A percentile compares a stretch with the other conserved stretches of the same genome.
Evolutionary conservation across 2,888 invertebrate genomes (phyloP).

Genomic region (Cerastis leucographa): DNA sequence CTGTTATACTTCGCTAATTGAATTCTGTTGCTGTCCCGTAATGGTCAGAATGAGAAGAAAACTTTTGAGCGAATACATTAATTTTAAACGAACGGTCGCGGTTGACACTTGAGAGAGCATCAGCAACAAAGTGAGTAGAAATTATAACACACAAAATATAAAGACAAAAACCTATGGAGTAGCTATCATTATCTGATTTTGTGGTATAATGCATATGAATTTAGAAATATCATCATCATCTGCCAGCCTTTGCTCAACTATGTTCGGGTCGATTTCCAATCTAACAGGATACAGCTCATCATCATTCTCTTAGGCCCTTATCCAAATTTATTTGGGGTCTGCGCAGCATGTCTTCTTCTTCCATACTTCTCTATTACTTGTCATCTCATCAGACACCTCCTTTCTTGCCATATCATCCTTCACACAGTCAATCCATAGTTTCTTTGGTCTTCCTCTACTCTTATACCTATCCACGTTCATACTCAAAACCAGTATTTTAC

Average conservation of each 20-base stretch:
- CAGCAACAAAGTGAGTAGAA: not conserved
- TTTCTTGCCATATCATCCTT: too few species aligned
- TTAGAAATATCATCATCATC: not conserved
- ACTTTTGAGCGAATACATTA: slow-evolving; percentile 34
- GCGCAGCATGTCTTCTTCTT: too few species aligned
- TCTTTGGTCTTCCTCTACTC: too few species aligned
- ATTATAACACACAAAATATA: not conserved
- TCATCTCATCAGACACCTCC: too few species aligned
- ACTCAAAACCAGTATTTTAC: not conserved
- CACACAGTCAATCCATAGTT: too few species aligned
- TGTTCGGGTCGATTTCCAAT: not conserved
- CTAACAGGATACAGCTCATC: too few species aligned
- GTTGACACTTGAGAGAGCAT: not conserved
- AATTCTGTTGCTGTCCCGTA: slow-evolving; percentile 25
- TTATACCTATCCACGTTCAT: too few species aligned
- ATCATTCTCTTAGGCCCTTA: too few species aligned
- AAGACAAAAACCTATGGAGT: not conserved
- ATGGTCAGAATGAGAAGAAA: slow-evolving; percentile 14
- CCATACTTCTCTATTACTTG: too few species aligned
- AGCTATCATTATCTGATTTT: not conserved
- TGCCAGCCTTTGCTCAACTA: not conserved
- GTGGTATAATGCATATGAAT: not conserved
- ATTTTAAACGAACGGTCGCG: not conserved
- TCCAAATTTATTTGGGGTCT: too few species aligned
- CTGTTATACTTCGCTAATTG: slow-evolving; percentile 42